A percentile compares a stretch with the other conserved stretches of the same genome.
These are phyloP conservation scores for Saguinus imperator DNA, from an alignment of 2,113 vertebrate genomes.

Conservation along the genomic window DNA sequence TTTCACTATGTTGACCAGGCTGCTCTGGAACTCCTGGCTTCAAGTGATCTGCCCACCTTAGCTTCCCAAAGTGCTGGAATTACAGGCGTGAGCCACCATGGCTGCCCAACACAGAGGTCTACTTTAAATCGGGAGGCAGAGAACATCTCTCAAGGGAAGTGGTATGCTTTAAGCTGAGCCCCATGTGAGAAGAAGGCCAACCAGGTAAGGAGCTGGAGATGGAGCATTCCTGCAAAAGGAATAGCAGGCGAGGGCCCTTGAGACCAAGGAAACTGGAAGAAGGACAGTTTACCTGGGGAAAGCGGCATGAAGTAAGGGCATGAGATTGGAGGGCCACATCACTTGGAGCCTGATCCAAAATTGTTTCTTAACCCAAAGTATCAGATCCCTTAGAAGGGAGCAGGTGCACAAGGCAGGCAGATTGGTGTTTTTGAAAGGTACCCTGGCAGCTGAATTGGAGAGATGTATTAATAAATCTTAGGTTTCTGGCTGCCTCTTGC, in stretches of 20 bases:
- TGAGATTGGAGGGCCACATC: neutral
- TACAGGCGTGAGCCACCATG: too few relatives aligned
- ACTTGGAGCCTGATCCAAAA: rapidly evolving
- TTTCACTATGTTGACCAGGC: too few relatives aligned
- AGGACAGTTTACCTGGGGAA: too few relatives aligned
- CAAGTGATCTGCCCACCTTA: too few relatives aligned
- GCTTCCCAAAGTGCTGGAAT: too few relatives aligned
- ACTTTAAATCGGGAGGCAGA: neutral
- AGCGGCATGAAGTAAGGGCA: rapidly evolving
- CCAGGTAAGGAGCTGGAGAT: neutral
- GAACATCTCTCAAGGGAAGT: neutral
- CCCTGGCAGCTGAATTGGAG: neutral
- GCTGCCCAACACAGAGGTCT: neutral
- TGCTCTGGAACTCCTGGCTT: too few relatives aligned
- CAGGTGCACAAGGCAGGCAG: too few relatives aligned
- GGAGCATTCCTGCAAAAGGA: neutral
- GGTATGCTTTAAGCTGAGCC: neutral
- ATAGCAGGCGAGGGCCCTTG: neutral
- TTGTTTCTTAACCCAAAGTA: neutral
- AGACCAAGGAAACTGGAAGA: neutral
- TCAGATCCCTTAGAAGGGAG: neutral
- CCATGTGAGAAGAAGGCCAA: rapidly evolving
- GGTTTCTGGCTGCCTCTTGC: neutral
- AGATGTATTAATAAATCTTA: neutral
- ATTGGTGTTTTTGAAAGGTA: neutral